Evolutionary conservation across 1,140 invertebrate species (phyloP).

Genomic region (Anoplolepis gracilipes): DNA sequence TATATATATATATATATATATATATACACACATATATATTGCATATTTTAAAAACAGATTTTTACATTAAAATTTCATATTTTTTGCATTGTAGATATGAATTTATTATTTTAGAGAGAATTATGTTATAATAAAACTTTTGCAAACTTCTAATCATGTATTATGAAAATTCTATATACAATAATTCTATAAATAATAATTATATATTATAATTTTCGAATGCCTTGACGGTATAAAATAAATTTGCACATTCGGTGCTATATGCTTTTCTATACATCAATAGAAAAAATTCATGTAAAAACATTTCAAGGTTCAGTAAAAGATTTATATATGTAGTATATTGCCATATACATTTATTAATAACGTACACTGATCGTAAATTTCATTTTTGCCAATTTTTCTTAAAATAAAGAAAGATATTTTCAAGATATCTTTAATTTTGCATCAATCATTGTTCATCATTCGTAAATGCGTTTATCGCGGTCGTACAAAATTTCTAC

Average conservation of each 20-base stretch:
- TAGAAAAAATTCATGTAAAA: background rate
- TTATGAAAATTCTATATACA: too few species aligned
- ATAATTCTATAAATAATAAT: background rate
- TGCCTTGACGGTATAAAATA: background rate
- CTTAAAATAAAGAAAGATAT: background rate
- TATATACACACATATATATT: background rate
- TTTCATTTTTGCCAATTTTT: constrained; percentile 4
- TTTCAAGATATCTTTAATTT: background rate
- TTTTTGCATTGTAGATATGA: background rate
- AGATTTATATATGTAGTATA: background rate
- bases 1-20: constrained; percentile 21
- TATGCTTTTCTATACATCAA: background rate
- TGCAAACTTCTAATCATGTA: background rate
- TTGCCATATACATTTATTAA: background rate
- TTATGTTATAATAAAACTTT: background rate
- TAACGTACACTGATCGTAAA: background rate
- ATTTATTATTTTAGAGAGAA: background rate
- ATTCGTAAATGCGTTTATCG: background rate
- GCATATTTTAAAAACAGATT: background rate
- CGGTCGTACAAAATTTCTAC: constrained; percentile 4
- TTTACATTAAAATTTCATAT: constrained; percentile 2
- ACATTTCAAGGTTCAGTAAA: background rate
- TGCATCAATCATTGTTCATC: background rate
- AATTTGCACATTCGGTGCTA: background rate
- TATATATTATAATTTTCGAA: background rate